Evolutionary conservation across 2,888 invertebrate species (phyloP).

Genomic region (Capitulum mitella): DNA sequence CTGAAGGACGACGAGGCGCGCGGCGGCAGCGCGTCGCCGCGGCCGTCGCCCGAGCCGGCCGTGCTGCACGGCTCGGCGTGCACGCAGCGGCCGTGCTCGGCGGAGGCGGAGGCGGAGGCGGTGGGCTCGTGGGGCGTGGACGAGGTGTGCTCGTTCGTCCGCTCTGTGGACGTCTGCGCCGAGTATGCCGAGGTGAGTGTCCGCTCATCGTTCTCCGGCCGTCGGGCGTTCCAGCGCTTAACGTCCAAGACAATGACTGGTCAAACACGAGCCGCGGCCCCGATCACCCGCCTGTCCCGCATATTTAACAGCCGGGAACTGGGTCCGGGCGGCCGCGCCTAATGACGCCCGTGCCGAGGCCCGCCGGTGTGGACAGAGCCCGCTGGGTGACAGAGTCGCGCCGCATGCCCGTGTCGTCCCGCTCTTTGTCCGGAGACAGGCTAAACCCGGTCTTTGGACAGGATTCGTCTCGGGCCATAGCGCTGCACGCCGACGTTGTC

Average conservation of each 20-base stretch:
- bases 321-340: too few species aligned
- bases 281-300: too few species aligned
- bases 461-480: not conserved
- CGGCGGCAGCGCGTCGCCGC: constrained; percentile 83
- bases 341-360: not conserved
- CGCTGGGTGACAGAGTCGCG: not conserved
- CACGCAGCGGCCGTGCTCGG: constrained; percentile 96
- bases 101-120: constrained; percentile 74
- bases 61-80: constrained; percentile 77
- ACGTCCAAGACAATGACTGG: not conserved
- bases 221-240: not conserved
- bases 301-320: too few species aligned
- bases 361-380: not conserved
- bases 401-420: not conserved
- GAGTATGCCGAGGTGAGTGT: constrained; percentile 88
- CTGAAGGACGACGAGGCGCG: constrained; percentile 75
- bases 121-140: constrained; percentile 59
- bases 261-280: not conserved
- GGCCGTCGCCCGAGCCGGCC: constrained; percentile 71
- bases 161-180: constrained; percentile 93
- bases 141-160: constrained; percentile 83
- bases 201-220: constrained; percentile 48
- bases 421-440: not conserved
- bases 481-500: too few species aligned
- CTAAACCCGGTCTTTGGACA: not conserved